These are phyloP conservation scores for Pantherophis alleghaniensis DNA, from an alignment of 2,797 vertebrate genomes.

Conservation along the genomic window DNA sequence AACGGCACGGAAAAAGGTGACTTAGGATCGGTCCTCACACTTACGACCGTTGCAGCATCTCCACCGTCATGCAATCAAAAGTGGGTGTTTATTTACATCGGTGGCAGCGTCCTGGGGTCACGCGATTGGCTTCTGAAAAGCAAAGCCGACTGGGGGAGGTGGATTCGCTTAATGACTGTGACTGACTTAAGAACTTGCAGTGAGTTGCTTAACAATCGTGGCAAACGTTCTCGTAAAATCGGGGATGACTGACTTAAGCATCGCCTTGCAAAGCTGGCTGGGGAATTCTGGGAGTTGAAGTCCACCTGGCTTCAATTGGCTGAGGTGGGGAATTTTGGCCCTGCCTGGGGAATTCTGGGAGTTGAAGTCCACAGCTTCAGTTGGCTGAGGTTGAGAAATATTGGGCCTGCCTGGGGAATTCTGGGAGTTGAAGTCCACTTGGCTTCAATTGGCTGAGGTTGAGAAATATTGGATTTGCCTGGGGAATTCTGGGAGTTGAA, in stretches of 20 bases:
- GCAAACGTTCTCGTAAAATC: not conserved
- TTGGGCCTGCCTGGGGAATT: rapidly evolving
- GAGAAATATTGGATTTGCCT: too few species aligned
- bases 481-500: not conserved
- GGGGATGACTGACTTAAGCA: not conserved
- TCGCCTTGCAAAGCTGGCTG: not conserved
- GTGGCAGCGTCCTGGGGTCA: not conserved
- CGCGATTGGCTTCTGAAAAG: too few species aligned
- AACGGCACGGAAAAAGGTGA: not conserved
- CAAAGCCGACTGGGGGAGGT: too few species aligned
- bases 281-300: not conserved
- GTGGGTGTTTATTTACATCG: not conserved
- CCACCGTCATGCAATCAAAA: not conserved
- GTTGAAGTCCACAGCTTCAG: too few species aligned
- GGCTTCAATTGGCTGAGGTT: not conserved
- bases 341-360: not conserved
- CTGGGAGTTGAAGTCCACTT: too few species aligned
- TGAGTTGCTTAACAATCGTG: not conserved
- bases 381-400: too few species aligned
- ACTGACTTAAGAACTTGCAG: not conserved
- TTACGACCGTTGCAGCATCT: not conserved
- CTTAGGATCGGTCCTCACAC: not conserved
- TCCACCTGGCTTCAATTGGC: too few species aligned
- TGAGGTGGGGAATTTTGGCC: not conserved
- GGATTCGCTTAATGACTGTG: not conserved